Evolutionary conservation across 1,140 invertebrate genomes (phyloP), one percentile per base, ranked within the genome.

Genomic region (Rhagoletis pomonella): DNA sequence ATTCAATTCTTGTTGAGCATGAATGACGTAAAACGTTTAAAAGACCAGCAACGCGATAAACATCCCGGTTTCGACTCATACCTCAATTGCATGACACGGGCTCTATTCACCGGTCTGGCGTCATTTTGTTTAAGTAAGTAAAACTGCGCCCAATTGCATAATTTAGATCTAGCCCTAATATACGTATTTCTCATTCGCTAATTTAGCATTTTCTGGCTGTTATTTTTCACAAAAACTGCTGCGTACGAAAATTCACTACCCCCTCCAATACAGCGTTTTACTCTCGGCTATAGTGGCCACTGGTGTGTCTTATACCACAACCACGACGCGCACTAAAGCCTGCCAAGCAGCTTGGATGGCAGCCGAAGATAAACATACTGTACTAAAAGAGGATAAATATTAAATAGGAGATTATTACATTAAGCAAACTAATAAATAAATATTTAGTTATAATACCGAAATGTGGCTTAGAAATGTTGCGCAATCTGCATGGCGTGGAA

Each of bases 311-410:
- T 94, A 94, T 88, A 90, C 93, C 86, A 89, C 93, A 1, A 94
- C 94, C n/a, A 91, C 91, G 58, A 89, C 89, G 2, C 89, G 92
- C 44, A 93, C 94, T 1, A 91, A 91, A 88, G 89, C 90, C 39
- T 94, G 94, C 88, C 94, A 94, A 89, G 92, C 93, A 44, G 92
- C 91, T 39, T 94, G 94, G 94, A 92, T 94, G 91, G 93, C 94
- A 42, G 92, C 90, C 29, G 94, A 94, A 89, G 92, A 92, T 86
- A 94, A 94, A 88, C 93, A 94, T 87, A 93, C 94, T 5, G 91
- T 90, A 65, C 91, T 94, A 6, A 91, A 92, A 55, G 91, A 93
- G 44, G 19, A 86, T 1, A 50, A 62, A 73, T 86, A 29, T 67
- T 85, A 88, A 39, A 42, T 10, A 5, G 69, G 9, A 39, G 1